These are phyloP conservation scores for Lanistes nyassanus DNA, from an alignment of 1,140 invertebrate species.

Conservation along the genomic window DNA sequence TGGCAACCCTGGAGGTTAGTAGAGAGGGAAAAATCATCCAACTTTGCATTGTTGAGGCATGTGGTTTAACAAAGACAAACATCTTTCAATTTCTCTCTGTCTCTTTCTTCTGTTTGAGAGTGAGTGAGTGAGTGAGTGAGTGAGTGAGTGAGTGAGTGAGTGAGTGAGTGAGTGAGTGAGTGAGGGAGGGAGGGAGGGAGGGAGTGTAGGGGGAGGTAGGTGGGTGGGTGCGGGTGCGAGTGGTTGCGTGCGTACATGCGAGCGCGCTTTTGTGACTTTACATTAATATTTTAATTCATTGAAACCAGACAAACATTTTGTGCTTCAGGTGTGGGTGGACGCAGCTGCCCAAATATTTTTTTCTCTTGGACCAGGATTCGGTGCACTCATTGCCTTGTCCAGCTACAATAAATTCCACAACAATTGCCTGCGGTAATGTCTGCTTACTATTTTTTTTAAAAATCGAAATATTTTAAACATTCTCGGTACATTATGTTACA, in stretches of 20 bases:
- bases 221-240: neutral
- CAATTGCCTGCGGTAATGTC: slow-evolving; percentile 40
- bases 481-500: too few relatives aligned
- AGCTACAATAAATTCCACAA: slow-evolving; percentile 71
- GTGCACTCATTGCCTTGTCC: slow-evolving; percentile 67
- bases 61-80: neutral
- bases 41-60: neutral
- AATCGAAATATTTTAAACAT: neutral
- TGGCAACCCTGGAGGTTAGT: slow-evolving; percentile 35
- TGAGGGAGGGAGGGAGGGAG: neutral
- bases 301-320: too few relatives aligned
- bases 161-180: too few relatives aligned
- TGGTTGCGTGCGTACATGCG: neutral
- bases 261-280: neutral
- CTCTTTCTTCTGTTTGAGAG: neutral
- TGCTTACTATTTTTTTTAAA: slow-evolving; percentile 75
- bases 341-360: slow-evolving; percentile 88
- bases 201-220: neutral
- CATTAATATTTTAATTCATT: too few relatives aligned
- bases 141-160: neutral
- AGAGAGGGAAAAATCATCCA: neutral
- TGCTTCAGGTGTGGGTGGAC: slow-evolving; percentile 86
- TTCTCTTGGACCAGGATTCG: slow-evolving; percentile 79
- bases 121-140: neutral
- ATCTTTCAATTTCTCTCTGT: neutral